A percentile compares a stretch with the other conserved stretches of the same genome.
Conservation (phyloP, 2,797 vertebrate species). For the Clarias pachynema region DNA sequence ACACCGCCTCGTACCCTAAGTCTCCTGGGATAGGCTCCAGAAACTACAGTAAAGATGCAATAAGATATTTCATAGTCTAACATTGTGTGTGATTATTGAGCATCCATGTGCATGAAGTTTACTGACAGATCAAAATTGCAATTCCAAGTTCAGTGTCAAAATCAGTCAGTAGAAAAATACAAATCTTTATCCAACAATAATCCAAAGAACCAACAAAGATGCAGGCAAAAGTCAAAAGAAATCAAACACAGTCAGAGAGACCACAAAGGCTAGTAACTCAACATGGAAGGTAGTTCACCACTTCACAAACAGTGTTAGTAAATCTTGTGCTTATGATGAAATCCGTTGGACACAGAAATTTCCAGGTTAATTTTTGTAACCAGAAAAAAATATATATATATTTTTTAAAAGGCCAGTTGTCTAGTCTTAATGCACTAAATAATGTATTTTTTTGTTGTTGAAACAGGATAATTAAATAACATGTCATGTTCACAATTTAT, state of each 20-base stretch:
- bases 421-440: too few relatives aligned
- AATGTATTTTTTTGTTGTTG: too few relatives aligned
- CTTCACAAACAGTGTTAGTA: not conserved
- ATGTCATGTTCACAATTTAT: too few relatives aligned
- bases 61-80: not conserved
- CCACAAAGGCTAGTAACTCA: not conserved
- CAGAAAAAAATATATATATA: too few relatives aligned
- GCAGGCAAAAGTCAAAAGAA: not conserved
- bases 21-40: too few relatives aligned
- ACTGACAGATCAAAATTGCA: not conserved
- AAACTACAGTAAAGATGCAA: not conserved
- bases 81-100: not conserved
- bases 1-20: too few relatives aligned
- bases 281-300: not conserved
- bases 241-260: not conserved
- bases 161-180: not conserved
- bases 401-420: too few relatives aligned
- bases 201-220: not conserved
- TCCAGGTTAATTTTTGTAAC: not conserved
- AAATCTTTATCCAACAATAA: not conserved
- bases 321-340: not conserved
- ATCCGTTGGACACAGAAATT: not conserved
- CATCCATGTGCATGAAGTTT: not conserved
- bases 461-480: too few relatives aligned
- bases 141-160: not conserved